These are phyloP conservation scores for Spodoptera litura DNA, from an alignment of 1,140 invertebrate genomes.

Conservation along the genomic window DNA sequence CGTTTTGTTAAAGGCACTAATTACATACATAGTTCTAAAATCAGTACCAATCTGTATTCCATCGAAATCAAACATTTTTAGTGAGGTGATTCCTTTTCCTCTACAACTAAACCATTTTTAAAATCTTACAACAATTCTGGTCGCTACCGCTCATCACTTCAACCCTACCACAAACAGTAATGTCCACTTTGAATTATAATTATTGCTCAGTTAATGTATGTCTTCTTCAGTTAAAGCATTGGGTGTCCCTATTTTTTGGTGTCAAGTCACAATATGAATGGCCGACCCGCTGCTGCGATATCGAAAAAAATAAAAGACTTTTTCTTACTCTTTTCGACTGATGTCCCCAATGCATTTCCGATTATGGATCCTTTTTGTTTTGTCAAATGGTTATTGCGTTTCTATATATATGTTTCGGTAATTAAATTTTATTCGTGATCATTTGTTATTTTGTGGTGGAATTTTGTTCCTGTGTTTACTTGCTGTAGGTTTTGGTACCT, in stretches of 20 bases:
- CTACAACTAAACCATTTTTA: too few relatives aligned
- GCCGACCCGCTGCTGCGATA: conserved; percentile 69
- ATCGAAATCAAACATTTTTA: too few relatives aligned
- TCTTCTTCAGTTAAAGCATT: conserved; percentile 79
- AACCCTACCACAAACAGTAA: conserved; percentile 55
- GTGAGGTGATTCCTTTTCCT: too few relatives aligned
- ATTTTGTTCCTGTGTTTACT: background rate
- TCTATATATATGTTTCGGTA: conserved; percentile 22
- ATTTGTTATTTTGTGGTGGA: conserved; percentile 3
- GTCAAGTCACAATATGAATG: conserved; percentile 64
- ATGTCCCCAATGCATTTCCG: conserved; percentile 43
- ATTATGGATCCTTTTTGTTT: conserved; percentile 31
- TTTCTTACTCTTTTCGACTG: conserved; percentile 27
- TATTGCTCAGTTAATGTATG: conserved; percentile 79
- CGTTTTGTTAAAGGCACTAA: too few relatives aligned
- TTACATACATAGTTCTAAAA: too few relatives aligned
- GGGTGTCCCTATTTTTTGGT: conserved; percentile 78
- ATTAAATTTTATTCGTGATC: conserved; percentile 33
- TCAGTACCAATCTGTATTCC: too few relatives aligned
- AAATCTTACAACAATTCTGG: background rate
- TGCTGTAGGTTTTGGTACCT: background rate
- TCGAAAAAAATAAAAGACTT: conserved; percentile 58
- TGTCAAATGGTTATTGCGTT: conserved; percentile 26
- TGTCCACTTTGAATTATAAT: conserved; percentile 82
- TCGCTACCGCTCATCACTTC: conserved; percentile 49